These are phyloP conservation scores for Apolygus lucorum DNA, from an alignment of 1,140 invertebrate genomes.

Conservation along the genomic window DNA sequence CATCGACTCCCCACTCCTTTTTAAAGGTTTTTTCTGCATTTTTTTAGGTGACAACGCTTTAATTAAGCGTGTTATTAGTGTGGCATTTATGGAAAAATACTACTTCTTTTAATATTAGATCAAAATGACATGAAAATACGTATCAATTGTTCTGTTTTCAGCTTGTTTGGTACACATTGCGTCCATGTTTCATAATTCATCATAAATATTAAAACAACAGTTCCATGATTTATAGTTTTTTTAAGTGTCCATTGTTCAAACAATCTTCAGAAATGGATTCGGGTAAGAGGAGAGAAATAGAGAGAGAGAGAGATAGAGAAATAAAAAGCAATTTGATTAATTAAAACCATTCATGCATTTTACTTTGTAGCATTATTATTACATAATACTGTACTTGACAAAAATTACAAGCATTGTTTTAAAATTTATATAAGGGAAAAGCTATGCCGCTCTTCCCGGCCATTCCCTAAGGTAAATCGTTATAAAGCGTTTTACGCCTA, in stretches of 20 bases:
- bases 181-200: too few species aligned
- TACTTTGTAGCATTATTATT: slow-evolving; percentile 35
- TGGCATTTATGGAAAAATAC: too few species aligned
- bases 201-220: too few species aligned
- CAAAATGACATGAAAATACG: too few species aligned
- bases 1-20: slow-evolving; percentile 23
- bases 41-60: not conserved
- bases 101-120: too few species aligned
- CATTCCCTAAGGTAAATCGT: slow-evolving; percentile 24
- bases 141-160: too few species aligned
- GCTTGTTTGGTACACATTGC: slow-evolving; percentile 13
- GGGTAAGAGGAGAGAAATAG: slow-evolving; percentile 22
- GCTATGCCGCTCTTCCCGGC: slow-evolving; percentile 20
- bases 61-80: not conserved
- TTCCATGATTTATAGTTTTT: too few species aligned
- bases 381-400: slow-evolving; percentile 34
- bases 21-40: slow-evolving; percentile 5
- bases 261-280: not conserved
- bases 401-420: slow-evolving; percentile 30
- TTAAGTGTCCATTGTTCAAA: too few species aligned
- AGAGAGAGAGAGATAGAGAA: slow-evolving; percentile 26
- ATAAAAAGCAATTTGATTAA: slow-evolving; percentile 33
- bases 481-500: slow-evolving; percentile 31
- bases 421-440: slow-evolving; percentile 24
- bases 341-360: slow-evolving; percentile 35